Base-by-base conservation (phyloP, 1,140 invertebrate genomes). In the Potamilus streckersoni region DNA sequence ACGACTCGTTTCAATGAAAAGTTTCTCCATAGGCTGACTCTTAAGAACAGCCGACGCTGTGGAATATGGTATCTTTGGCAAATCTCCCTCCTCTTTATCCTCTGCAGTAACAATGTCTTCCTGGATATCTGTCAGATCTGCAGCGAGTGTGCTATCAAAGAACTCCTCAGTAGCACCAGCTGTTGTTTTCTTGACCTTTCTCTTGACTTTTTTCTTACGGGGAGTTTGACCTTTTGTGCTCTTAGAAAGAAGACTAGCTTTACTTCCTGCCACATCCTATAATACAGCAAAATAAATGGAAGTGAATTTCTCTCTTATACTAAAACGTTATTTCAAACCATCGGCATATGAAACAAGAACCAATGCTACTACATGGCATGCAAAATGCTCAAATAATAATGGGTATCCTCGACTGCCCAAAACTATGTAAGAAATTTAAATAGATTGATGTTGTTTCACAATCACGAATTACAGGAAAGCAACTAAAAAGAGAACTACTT, bases 1-100 rank as follows among this genome's bases (percentile, higher is more conserved):
- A 86, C 86, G 79, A 64, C 80, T 83, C 56, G 83, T 85, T 80
- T 88, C 86, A 64, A 88, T 83, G 71, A 83, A 88, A 64, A 88
- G 80, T 76, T 87, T 87, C 14, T 84, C 82, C 27, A 81, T 75
- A 38, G 86, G 85, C 68, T 87, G 85, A 80, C 85, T 87, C 23
- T 80, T 78, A 2, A 88, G 64, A 66, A 81, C 74, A 58, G 68
- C 73, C 15, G 79, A 74, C 58, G 81, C 79, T 3, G 81, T 82
- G 27, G 79, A 69, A 20, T 79, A 77, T 3, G 81, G 79, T 17
- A 79, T 57, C n/a, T 66, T 66, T 19, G 57, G n/a, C 17, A 73
- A 71, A 27, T 70, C 65, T 15, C 80, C 79, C 20, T 80, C 80
- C 31, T 84, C 79, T 17, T 83, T 75, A 58, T 82, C 79, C 61